Evolutionary conservation across 2,113 vertebrate species (phyloP).

Genomic region (Mionectes macconnelli): DNA sequence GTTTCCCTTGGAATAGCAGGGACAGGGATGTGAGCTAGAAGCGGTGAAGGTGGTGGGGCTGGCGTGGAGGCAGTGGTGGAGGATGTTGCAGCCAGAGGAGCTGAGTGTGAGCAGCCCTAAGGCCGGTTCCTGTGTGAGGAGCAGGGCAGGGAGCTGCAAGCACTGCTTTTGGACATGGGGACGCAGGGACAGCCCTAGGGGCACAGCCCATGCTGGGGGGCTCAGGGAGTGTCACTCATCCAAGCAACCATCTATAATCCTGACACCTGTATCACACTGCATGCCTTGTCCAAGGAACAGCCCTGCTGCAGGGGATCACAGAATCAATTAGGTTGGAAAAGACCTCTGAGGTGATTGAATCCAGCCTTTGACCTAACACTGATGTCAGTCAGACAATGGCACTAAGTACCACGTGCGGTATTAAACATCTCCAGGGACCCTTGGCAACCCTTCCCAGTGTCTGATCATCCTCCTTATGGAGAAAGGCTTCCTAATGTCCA

Average conservation of each 20-base stretch:
- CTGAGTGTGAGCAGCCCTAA: neutral
- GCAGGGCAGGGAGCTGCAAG: neutral
- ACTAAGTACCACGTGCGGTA: neutral
- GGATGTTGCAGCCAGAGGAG: neutral
- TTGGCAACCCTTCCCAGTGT: neutral
- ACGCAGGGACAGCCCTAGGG: no score
- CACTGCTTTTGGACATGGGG: accelerated
- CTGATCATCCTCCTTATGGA: neutral
- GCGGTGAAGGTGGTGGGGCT: neutral
- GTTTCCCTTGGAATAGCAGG: accelerated
- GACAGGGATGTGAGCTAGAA: neutral
- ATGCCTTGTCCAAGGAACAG: neutral
- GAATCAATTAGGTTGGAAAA: neutral
- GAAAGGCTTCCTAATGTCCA: neutral
- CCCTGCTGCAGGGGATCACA: neutral
- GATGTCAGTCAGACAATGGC: neutral
- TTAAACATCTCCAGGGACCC: neutral
- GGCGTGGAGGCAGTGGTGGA: accelerated
- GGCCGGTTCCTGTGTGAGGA: neutral
- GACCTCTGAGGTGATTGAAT: neutral
- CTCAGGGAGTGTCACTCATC: accelerated
- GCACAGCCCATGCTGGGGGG: no score
- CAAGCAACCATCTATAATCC: no score
- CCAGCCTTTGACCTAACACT: accelerated
- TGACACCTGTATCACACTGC: neutral